Evolutionary conservation across 2,113 vertebrate genomes (phyloP).

Genomic region (Candoia aspera): DNA sequence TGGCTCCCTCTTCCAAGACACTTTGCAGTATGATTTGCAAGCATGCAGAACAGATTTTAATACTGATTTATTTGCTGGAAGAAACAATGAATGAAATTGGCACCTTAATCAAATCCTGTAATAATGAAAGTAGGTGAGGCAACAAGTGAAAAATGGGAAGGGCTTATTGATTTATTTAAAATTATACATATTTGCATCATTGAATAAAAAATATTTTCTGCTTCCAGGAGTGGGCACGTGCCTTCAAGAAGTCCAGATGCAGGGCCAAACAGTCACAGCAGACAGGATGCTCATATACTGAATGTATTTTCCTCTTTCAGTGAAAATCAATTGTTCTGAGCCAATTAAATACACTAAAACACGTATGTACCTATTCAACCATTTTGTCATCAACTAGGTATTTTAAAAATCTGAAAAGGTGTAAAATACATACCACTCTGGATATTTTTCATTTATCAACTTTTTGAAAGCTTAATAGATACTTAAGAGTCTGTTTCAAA

Average conservation of each 20-base stretch:
- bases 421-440: not conserved
- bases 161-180: too few species aligned
- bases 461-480: not conserved
- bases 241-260: too few species aligned
- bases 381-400: not conserved
- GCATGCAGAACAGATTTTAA: not conserved
- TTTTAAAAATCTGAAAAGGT: not conserved
- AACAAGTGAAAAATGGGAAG: too few species aligned
- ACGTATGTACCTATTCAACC: not conserved
- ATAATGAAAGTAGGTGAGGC: too few species aligned
- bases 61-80: not conserved
- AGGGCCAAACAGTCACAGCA: too few species aligned
- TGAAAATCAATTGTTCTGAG: not conserved
- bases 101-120: not conserved
- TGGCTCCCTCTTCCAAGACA: not conserved
- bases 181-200: too few species aligned
- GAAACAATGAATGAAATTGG: not conserved
- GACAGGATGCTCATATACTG: too few species aligned
- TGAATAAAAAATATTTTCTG: too few species aligned
- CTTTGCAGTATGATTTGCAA: not conserved
- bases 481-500: not conserved
- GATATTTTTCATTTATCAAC: not conserved
- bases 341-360: not conserved
- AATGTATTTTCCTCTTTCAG: not conserved
- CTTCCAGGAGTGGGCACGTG: too few species aligned